Conservation (phyloP, 2,888 invertebrate genomes). For the Agriopis marginaria region DNA sequence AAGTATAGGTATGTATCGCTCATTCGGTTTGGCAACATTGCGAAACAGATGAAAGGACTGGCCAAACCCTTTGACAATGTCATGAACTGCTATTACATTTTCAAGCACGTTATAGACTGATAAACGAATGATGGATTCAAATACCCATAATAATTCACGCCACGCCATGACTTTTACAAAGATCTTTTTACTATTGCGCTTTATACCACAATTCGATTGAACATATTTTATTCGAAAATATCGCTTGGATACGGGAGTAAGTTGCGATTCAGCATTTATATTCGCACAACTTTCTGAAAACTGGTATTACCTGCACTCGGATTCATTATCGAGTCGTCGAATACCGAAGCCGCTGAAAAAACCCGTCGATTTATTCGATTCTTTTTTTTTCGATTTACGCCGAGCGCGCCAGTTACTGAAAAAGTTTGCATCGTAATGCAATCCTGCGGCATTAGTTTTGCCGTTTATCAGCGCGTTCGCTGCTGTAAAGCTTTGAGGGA, state of each 20-base stretch:
- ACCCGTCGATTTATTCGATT: slow-evolving; percentile 73
- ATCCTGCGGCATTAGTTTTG: slow-evolving; percentile 81
- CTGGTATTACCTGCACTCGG: slow-evolving; percentile 67
- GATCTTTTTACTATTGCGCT: slow-evolving; percentile 3
- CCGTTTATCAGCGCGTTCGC: slow-evolving; percentile 79
- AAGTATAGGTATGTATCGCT: slow-evolving; percentile 59
- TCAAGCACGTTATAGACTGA: not conserved
- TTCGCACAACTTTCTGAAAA: slow-evolving; percentile 51
- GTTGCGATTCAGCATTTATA: slow-evolving; percentile 51
- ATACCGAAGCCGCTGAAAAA: slow-evolving; percentile 72
- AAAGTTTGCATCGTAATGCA: slow-evolving; percentile 85
- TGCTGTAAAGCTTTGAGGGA: slow-evolving; percentile 82
- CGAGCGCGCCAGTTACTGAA: slow-evolving; percentile 75
- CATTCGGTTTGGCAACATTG: slow-evolving; percentile 66
- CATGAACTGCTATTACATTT: too few species aligned
- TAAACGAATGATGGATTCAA: not conserved
- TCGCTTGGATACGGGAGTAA: slow-evolving; percentile 52
- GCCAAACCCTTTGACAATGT: not conserved
- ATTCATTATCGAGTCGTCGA: slow-evolving; percentile 75
- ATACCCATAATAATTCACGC: not conserved
- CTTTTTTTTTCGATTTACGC: slow-evolving; percentile 77
- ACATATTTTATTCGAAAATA: slow-evolving; percentile 51
- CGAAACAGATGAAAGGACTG: slow-evolving; percentile 20
- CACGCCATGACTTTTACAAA: not conserved
- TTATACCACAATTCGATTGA: slow-evolving; percentile 43